Base-by-base conservation (phyloP, 2,888 invertebrate species). In the Nysson spinosus region DNA sequence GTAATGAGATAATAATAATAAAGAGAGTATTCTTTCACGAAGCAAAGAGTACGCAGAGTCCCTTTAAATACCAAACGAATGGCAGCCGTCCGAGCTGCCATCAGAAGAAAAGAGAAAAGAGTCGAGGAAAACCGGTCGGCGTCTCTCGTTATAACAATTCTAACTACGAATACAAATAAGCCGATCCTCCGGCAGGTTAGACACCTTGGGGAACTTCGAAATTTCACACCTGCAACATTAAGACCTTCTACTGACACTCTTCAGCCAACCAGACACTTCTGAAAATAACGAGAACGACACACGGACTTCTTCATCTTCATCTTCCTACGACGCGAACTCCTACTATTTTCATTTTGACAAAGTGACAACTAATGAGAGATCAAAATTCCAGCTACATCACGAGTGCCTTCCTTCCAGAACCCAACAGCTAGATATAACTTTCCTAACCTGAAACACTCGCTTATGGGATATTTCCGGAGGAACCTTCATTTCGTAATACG, bases 151-250 rank as follows among this genome's bases (percentile, higher is more conserved):
- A 44, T 14, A 50, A 60, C 44, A 30, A 32, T 26, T 67, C 71
- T 68, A 78, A 75, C 64, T 64, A 67, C 63, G 66, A 69, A 66
- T 68, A 74, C 77, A 71, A 78, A 78, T 60, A 64, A 47, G 30
- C 54, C 39, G 20, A 47, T 50, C 46, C 40, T 52, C 32, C 11
- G 14, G n/a, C 17, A 9, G 44, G 26, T 11, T 12, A 22, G 5
- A 22, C 37, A 39, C 28, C 17, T 17, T 14, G 17, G 16, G 42
- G 35, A 32, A 56, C 6, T 17, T 44, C 42, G 69, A 72, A 66
- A 69, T 54, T 66, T 72, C 60, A 66, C 72, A 72, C 69, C 72
- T 72, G 72, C 56, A 56, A 72, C 54, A 43, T 16, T 26, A 47
- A 65, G 50, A 44, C 30, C 7, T 22, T 5, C 19, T 20, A 54